Conservation (phyloP, 2,797 vertebrate species). For the Xiphorhynchus erythropygius region DNA sequence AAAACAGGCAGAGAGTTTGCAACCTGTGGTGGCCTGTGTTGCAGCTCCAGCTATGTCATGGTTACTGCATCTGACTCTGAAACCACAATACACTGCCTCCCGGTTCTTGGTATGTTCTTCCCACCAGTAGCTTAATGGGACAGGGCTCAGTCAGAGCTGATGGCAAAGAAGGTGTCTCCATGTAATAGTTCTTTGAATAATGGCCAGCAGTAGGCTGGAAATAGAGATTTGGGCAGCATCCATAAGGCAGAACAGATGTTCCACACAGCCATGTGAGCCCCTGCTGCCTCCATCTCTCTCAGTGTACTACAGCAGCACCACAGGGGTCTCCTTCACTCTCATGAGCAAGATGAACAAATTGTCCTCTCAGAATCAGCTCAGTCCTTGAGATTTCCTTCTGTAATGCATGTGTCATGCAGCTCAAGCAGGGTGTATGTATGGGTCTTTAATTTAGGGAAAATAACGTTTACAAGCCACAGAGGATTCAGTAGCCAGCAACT, state of each 20-base stretch:
- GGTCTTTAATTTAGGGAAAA: background rate
- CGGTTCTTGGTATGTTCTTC: background rate
- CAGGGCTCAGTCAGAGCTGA: background rate
- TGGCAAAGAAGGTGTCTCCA: background rate
- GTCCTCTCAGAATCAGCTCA: background rate
- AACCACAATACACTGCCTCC: background rate
- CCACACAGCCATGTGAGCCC: background rate
- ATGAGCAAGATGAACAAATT: background rate
- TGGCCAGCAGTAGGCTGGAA: background rate
- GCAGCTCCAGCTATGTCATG: background rate
- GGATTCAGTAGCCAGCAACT: background rate
- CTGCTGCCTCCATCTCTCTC: background rate
- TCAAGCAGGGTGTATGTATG: background rate
- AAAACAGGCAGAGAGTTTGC: background rate
- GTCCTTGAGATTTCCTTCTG: background rate
- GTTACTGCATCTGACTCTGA: background rate
- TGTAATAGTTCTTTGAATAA: background rate
- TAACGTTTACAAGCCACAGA: background rate
- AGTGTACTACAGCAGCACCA: background rate
- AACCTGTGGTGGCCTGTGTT: background rate
- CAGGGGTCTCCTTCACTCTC: background rate
- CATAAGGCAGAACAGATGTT: background rate
- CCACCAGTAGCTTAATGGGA: background rate
- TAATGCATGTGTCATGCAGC: rapidly evolving
- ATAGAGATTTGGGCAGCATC: background rate